Evolutionary conservation across 2,797 vertebrate species (phyloP).

Genomic region (Falco cherrug): DNA sequence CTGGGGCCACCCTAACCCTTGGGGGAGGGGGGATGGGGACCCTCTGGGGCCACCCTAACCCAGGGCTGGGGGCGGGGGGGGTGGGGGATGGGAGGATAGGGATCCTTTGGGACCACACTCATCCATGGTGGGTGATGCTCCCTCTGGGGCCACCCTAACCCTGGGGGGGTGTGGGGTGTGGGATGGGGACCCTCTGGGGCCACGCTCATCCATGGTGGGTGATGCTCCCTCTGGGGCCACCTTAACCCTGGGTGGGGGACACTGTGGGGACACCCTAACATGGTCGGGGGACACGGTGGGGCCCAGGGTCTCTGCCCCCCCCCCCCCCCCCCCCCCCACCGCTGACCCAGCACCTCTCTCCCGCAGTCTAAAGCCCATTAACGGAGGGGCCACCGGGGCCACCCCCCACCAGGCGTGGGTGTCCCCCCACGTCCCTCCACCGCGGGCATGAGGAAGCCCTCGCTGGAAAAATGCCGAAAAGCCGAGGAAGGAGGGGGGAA

Average conservation of each 20-base stretch:
- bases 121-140: not conserved
- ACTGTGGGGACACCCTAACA: not conserved
- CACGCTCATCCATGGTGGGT: not conserved
- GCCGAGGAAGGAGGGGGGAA: not conserved
- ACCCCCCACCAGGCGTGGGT: not conserved
- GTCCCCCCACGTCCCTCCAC: conserved; percentile 68
- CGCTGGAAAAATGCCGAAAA: not conserved
- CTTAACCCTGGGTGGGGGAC: not conserved
- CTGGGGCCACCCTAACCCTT: too few relatives aligned
- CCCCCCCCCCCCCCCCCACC: too few relatives aligned
- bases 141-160: not conserved
- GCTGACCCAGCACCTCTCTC: conserved; percentile 56
- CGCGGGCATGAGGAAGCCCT: not conserved
- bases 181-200: too few relatives aligned
- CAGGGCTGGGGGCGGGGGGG: too few relatives aligned
- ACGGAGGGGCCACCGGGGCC: conserved; percentile 77
- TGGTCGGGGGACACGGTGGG: not conserved
- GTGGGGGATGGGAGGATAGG: too few relatives aligned
- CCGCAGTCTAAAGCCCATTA: conserved; percentile 96
- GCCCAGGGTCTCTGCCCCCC: too few relatives aligned
- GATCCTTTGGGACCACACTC: too few relatives aligned
- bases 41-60: too few relatives aligned
- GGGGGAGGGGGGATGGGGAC: too few relatives aligned
- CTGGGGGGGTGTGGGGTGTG: too few relatives aligned
- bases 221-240: not conserved